Conservation (phyloP, 2,888 invertebrate genomes). For the Ommatoiulus sabulosus region DNA sequence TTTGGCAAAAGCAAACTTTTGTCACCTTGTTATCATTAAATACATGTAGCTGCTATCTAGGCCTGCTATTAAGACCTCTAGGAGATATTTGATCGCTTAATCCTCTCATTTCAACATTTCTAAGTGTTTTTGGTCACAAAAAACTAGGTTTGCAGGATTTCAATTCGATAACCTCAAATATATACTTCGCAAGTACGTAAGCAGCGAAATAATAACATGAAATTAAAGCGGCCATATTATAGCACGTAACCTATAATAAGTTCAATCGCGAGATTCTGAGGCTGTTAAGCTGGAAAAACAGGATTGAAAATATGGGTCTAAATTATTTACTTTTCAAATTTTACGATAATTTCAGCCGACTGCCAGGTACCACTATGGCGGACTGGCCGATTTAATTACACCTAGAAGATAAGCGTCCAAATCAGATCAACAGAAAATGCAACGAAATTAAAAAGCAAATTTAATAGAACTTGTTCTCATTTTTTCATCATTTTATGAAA, state of each 20-base stretch:
- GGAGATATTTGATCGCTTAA: not conserved
- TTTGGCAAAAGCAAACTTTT: not conserved
- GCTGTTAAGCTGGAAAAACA: constrained; percentile 40
- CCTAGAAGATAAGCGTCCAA: not conserved
- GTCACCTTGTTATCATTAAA: constrained; percentile 22
- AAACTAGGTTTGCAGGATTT: constrained; percentile 23
- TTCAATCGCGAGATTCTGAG: constrained; percentile 17
- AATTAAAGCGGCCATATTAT: not conserved
- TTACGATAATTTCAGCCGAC: not conserved
- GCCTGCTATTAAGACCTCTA: not conserved
- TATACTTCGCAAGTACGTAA: not conserved
- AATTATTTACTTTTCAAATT: constrained; percentile 9
- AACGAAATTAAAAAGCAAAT: constrained; percentile 40
- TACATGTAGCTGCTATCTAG: not conserved
- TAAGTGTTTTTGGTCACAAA: not conserved
- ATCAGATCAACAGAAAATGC: constrained; percentile 19
- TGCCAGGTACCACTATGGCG: constrained; percentile 4
- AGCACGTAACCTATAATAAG: constrained; percentile 35
- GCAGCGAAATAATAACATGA: constrained; percentile 29
- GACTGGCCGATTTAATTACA: not conserved
- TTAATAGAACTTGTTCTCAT: constrained; percentile 12
- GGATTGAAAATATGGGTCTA: constrained; percentile 28
- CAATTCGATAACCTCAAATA: constrained; percentile 40
- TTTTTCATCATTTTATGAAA: not conserved
- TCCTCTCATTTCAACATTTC: constrained; percentile 8